Evolutionary conservation across 2,888 invertebrate genomes (phyloP).

Genomic region (Erynnis tages): DNA sequence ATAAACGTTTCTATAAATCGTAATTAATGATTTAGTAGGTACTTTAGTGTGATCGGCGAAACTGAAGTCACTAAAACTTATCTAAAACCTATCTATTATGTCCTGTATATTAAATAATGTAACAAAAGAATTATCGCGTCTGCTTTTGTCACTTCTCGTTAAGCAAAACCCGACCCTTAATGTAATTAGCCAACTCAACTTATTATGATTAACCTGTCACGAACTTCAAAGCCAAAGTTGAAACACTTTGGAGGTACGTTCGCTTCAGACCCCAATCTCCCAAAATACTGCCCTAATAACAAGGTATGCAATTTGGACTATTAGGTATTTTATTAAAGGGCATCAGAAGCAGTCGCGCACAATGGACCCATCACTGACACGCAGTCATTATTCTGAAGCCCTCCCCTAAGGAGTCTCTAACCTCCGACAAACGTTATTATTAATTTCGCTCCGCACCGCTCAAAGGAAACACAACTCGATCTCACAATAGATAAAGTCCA

Average conservation of each 20-base stretch:
- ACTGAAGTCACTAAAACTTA: too few relatives aligned
- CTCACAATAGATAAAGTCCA: constrained; percentile 45
- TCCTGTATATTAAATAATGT: too few relatives aligned
- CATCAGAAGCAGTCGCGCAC: constrained; percentile 38
- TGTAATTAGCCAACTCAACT: constrained; percentile 10
- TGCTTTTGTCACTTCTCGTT: too few relatives aligned
- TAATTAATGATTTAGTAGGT: too few relatives aligned
- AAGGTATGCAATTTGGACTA: constrained; percentile 25
- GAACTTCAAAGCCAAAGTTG: constrained; percentile 17
- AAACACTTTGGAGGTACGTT: constrained; percentile 9
- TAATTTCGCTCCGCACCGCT: constrained; percentile 48
- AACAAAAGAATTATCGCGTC: too few relatives aligned
- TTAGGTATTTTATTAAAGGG: constrained; percentile 44
- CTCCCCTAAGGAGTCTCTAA: constrained; percentile 57
- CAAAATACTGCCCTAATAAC: constrained; percentile 19
- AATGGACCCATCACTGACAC: constrained; percentile 56
- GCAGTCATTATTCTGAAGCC: constrained; percentile 56
- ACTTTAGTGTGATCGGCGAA: too few relatives aligned
- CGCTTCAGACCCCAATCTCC: constrained; percentile 12
- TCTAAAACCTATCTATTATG: too few relatives aligned
- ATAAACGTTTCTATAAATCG: too few relatives aligned
- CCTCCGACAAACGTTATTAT: constrained; percentile 61
- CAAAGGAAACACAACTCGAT: constrained; percentile 48
- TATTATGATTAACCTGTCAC: constrained; percentile 25
- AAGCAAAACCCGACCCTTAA: constrained; percentile 1